These are phyloP conservation scores for Archips crataeganus DNA, from an alignment of 2,888 invertebrate species.

Conservation along the genomic window DNA sequence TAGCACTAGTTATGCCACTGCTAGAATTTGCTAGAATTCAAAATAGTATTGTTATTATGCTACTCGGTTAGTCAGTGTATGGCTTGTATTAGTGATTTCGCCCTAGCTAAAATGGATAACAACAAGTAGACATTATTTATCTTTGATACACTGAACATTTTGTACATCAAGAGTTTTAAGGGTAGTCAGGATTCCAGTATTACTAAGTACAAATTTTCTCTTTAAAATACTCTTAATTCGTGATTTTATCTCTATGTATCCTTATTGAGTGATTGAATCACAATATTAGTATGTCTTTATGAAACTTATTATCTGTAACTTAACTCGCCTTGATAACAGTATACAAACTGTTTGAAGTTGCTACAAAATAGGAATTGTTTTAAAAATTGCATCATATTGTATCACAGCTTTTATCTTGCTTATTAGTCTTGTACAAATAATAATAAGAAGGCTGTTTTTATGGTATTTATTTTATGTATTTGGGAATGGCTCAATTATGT, in stretches of 20 bases:
- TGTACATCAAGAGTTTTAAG: background rate
- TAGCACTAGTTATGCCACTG: too few species aligned
- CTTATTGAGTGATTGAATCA: background rate
- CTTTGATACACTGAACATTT: background rate
- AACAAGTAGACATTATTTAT: background rate
- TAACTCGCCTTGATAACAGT: background rate
- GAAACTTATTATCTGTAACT: background rate
- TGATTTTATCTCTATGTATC: conserved; percentile 7
- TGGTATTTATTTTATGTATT: background rate
- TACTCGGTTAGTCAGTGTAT: background rate
- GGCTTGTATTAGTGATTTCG: background rate
- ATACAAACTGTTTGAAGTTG: background rate
- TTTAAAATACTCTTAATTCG: conserved; percentile 7
- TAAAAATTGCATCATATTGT: background rate
- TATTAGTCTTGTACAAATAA: background rate
- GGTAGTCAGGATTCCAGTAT: background rate
- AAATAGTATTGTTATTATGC: background rate
- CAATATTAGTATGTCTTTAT: background rate
- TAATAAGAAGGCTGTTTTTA: background rate
- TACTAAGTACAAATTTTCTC: conserved; percentile 33
- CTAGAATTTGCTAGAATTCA: too few species aligned
- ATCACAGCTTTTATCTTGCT: background rate
- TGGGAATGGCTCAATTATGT: background rate
- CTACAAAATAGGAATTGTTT: background rate
- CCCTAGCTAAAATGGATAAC: background rate